A percentile compares a stretch with the other conserved stretches of the same genome.
Evolutionary conservation across 2,113 vertebrate genomes (phyloP).

Genomic region (Phocoena sinus): DNA sequence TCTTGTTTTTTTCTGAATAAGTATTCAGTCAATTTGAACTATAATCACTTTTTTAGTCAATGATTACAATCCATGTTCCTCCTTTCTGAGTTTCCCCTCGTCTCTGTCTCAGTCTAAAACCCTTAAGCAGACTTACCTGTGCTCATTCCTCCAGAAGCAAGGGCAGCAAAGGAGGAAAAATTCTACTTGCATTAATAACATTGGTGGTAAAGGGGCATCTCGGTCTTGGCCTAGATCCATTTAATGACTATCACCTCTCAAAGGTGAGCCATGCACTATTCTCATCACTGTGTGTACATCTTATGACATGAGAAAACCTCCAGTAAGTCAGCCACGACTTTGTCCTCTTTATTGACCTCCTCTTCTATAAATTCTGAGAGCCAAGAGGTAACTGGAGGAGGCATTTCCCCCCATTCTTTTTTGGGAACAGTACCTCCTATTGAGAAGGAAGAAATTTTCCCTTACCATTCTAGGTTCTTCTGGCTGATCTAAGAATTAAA

Average conservation of each 20-base stretch:
- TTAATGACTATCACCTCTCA: neutral
- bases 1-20: neutral
- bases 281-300: neutral
- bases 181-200: neutral
- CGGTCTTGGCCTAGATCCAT: neutral
- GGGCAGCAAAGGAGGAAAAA: neutral
- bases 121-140: neutral
- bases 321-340: neutral
- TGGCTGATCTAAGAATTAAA: neutral
- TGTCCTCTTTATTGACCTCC: neutral
- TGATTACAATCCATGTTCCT: neutral
- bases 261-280: neutral
- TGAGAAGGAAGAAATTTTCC: neutral
- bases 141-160: neutral
- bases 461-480: neutral
- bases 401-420: neutral
- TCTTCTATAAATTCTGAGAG: neutral
- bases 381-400: neutral
- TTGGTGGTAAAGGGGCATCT: neutral
- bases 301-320: neutral
- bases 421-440: fast-evolving
- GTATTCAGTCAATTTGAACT: slow-evolving; percentile 19
- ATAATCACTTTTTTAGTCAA: neutral
- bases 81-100: neutral
- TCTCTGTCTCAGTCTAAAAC: neutral